Evolutionary conservation across 2,888 invertebrate genomes (phyloP).

Genomic region (Dinocampus coccinellae): DNA sequence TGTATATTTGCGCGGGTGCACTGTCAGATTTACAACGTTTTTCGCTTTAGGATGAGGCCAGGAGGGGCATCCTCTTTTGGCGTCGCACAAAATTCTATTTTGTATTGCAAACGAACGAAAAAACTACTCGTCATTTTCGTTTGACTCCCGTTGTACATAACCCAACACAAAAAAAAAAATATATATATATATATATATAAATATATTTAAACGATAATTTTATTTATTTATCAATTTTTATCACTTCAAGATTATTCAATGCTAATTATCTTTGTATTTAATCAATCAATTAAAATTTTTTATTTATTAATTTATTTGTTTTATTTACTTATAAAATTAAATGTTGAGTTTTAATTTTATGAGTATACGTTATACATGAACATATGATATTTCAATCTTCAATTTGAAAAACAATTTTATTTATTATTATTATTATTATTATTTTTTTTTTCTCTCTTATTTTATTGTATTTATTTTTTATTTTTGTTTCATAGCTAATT

Average conservation of each 20-base stretch:
- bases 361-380: too few relatives aligned
- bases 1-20: background rate
- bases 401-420: too few relatives aligned
- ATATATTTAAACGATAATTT: background rate
- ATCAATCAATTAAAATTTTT: too few relatives aligned
- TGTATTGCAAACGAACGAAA: constrained; percentile 2
- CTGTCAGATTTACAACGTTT: constrained; percentile 15
- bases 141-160: background rate
- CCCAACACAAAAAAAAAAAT: background rate
- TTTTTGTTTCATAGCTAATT: background rate
- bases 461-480: background rate
- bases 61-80: constrained; percentile 17
- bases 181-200: background rate
- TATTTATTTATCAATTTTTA: background rate
- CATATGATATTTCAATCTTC: too few relatives aligned
- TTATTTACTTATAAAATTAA: too few relatives aligned
- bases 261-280: too few relatives aligned
- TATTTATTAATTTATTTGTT: too few relatives aligned
- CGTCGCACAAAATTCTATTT: constrained; percentile 7
- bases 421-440: too few relatives aligned
- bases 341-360: too few relatives aligned
- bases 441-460: too few relatives aligned
- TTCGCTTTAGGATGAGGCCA: constrained; percentile 24
- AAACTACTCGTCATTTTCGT: constrained; percentile 21
- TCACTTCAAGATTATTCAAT: too few relatives aligned